Conservation (phyloP, 2,888 invertebrate genomes). For the Erebia ligea region DNA sequence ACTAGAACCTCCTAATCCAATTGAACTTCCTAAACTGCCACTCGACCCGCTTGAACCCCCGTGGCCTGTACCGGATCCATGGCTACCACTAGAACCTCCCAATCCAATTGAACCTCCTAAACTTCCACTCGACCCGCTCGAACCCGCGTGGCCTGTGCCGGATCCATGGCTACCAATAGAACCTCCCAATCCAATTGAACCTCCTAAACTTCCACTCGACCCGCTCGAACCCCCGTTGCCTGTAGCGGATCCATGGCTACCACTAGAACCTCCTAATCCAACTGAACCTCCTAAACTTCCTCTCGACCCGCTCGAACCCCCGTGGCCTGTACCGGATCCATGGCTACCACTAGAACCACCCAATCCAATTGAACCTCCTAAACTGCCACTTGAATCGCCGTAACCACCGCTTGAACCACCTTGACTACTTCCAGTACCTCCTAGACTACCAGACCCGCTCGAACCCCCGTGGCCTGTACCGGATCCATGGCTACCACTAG, state of each 20-base stretch:
- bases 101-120: too few relatives aligned
- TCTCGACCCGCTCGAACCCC: constrained; percentile 32
- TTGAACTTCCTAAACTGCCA: constrained; percentile 33
- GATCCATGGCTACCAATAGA: not conserved
- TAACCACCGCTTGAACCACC: constrained; percentile 20
- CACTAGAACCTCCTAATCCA: too few relatives aligned
- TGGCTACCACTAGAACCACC: constrained; percentile 32
- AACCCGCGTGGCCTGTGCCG: not conserved
- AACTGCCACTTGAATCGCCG: constrained; percentile 31
- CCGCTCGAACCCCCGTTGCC: not conserved
- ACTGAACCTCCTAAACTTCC: too few relatives aligned
- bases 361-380: constrained; percentile 13
- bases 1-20: constrained; percentile 23
- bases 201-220: not conserved
- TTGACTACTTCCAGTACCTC: too few relatives aligned
- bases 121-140: not conserved
- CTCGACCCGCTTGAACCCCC: constrained; percentile 38
- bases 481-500: not conserved
- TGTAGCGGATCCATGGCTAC: not conserved
- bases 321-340: constrained; percentile 39
- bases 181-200: too few relatives aligned
- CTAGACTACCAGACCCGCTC: too few relatives aligned
- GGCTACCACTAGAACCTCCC: constrained; percentile 21
- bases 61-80: constrained; percentile 33
- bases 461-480: not conserved